Evolutionary conservation across 1,140 invertebrate species (phyloP).

Genomic region (Pseudachorutes palmiensis): DNA sequence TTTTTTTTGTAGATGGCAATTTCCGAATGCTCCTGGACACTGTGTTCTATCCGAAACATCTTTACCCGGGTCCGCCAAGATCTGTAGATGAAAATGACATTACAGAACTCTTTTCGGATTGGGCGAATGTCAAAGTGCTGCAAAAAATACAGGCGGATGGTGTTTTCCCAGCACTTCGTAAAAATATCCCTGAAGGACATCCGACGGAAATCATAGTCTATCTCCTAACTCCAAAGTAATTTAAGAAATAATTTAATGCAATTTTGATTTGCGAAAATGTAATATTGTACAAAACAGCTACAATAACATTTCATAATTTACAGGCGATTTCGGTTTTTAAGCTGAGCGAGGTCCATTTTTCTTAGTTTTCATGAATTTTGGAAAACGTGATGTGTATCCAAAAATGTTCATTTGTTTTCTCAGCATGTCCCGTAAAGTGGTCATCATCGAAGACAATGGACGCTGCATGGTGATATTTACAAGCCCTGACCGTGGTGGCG

Average conservation of each 20-base stretch:
- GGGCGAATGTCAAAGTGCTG: background rate
- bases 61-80: background rate
- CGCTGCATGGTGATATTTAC: background rate
- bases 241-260: background rate
- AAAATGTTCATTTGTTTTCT: background rate
- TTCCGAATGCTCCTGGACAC: background rate
- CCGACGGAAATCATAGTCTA: background rate
- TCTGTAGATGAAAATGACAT: background rate
- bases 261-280: no score
- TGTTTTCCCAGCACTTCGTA: background rate
- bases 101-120: background rate
- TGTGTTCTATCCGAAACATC: background rate
- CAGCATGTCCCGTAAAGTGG: background rate
- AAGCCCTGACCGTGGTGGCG: background rate
- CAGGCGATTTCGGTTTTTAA: background rate
- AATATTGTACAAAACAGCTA: no score
- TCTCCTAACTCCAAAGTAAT: background rate
- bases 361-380: background rate
- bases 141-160: background rate
- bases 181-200: background rate
- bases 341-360: background rate
- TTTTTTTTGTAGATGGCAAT: background rate
- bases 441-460: background rate
- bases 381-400: background rate
- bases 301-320: background rate